Base-by-base conservation (phyloP, 2,113 vertebrate species). In the Cryptomyrus ogoouensis region DNA sequence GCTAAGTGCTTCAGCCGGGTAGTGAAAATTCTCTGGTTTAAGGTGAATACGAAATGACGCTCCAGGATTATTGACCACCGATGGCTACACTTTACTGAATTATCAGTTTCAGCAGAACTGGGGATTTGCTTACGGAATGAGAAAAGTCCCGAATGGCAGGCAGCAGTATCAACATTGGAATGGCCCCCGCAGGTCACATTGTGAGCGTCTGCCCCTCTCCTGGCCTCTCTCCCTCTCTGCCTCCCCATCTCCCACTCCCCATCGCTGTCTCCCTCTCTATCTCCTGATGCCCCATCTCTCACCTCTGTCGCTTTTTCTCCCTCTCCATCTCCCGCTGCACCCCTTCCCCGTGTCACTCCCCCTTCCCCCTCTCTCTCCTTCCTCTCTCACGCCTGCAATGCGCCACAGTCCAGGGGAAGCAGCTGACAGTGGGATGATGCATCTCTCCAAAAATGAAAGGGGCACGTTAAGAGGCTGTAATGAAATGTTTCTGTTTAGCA, bases 1-100 rank as follows among this genome's bases (percentile, higher is more conserved):
- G 90, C 90, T 93, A 90, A 92, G 91, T 92, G 91, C 83, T 49
- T 88, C 88, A 90, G 87, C 50, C 24, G 90, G 47, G 47, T 50
- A 53, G 88, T 86, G 89, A 85, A 86, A 56, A 85, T 85, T 58
- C 70, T 74, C 35, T 17, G 21, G 39, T 89, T 88, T 91, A 89
- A 89, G 17, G 58, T 83, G 62, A 89, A 49, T 83, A 88, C 89
- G 56, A 52, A 58, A 88, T 9, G 70, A 74, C 62, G 66, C 77
- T 58, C 47, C 80, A 39, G 10, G 52, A 62, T 88, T 83, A 80
- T 27, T 88, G 87, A 90, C 50, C 86, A 47, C 31, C 52, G 52
- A 83, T 83, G 47, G 50, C 17, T 27, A 62, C 39, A 47, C 70
- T 80, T 56, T 62, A 53, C 83, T 56, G 50, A 90, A 87, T 62